Evolutionary conservation across 2,888 invertebrate species (phyloP), one percentile per base, ranked within the genome.

Genomic region (Spodoptera littoralis): DNA sequence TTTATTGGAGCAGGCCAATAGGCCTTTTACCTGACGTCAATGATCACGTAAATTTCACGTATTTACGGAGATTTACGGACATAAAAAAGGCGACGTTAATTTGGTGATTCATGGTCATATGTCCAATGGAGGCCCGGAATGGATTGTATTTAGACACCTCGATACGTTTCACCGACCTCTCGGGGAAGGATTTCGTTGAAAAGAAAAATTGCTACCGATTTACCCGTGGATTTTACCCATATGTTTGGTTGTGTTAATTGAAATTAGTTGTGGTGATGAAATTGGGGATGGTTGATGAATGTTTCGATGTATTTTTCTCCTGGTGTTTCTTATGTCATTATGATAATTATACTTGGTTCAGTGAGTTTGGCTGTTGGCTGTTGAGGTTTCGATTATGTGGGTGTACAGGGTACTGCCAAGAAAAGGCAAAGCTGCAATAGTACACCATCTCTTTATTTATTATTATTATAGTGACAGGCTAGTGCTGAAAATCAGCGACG

Each of bases 161-260:
- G 52, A 57, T 67, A 61, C 53, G 12, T 61, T 57, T 43, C 27
- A 49, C n/a, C n/a, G 45, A 45, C 11, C 47, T 11, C 12, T 6
- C 12, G 18, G 54, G 8, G 11, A 9, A n/a, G 36, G 49, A 53
- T 11, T 61, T 12, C 43, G 30, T 57, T 68, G 41, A 9, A 24
- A 73, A 68, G 53, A 70, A 57, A 73, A 61, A 73, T 70, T 61
- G 45, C 44, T 22, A 30, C 61, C 74, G 53, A 61, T 73, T 73
- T 50, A 22, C 49, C 49, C 51, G 3, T 11, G 27, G 11, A 49
- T 43, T 27, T 44, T 42, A 1, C 30, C 9, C 42, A 27, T 59
- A 48, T 45, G 36, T 41, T 24, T 12, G 22, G 49, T 62, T 13
- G 18, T 50, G 45, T 43, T 70, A 65, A 66, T 66, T 45, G 67